Base-by-base conservation (phyloP, 2,113 vertebrate genomes). In the Garra rufa region DNA sequence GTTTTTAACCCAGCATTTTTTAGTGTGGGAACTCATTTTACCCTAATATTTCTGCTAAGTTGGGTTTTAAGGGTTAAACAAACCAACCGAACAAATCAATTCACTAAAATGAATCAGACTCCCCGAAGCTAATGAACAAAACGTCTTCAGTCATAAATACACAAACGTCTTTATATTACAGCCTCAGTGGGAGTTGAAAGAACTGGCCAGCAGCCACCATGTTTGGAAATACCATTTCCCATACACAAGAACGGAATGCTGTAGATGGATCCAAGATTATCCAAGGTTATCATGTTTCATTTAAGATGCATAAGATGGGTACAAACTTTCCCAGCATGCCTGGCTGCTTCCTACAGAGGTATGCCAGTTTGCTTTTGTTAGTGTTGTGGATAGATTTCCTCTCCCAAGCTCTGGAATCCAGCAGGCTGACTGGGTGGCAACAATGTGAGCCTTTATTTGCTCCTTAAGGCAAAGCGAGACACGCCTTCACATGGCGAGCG, bases 281-380 rank as follows among this genome's bases (percentile, higher is more conserved):
- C 77, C 81, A 59, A 46, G 70, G 21, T 75, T 79, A 67, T 87
- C 85, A 57, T 30, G 24, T 84, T 87, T 69, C 61, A 28, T 78
- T 85, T 63, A 55, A 70, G 14, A 74, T 24, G 59, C 70, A 21
- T 34, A 55, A 79, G 79, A 83, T 79, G 70, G 61, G 52, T 28
- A 78, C 30, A 75, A 85, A 74, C 88, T 85, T 92, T 92, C 91
- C 92, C 92, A 92, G 88, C 88, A 92, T 90, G 85, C 90, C 82
- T 78, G 88, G 69, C 83, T 89, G 80, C 85, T 81, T 87, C 86
- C 65, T 85, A 85, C 57, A 26, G 85, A 81, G 85, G 88, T 91
- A 87, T 91, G 91, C 0, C 57, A 83, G 87, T 85, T 90, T 88
- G 88, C 89, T 91, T 94, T 93, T 93, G 87, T 88, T 85, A 86